phyloP scores from a whole-genome alignment of 2,797 vertebrate genomes.

The Anguilla marmorata region DNA sequence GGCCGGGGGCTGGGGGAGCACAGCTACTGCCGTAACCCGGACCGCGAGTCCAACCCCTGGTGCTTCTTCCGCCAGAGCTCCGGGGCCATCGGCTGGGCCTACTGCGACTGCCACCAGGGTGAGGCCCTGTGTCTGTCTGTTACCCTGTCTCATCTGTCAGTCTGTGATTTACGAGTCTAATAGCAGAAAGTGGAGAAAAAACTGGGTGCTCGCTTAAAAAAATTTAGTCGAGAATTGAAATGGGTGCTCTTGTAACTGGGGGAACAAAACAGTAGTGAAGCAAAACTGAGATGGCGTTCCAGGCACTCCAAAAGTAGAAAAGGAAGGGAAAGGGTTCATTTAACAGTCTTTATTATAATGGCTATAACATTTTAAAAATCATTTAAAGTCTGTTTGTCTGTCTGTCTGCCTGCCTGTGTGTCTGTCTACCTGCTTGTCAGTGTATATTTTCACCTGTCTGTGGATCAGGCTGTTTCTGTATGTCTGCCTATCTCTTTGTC shows the following conservation, averaged over 20 bases:
- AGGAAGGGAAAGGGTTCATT: too few species aligned
- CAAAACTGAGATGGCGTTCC: too few species aligned
- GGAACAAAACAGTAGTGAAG: too few species aligned
- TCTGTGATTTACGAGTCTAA: neutral
- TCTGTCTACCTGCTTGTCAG: slow-evolving; percentile 20
- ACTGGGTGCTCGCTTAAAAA: too few species aligned
- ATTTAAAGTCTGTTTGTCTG: neutral
- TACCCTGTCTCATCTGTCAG: neutral
- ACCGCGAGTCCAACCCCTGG: slow-evolving; percentile 81
- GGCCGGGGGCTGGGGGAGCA: slow-evolving; percentile 83
- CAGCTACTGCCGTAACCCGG: slow-evolving; percentile 87
- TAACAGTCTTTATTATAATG: too few species aligned
- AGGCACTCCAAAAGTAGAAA: too few species aligned
- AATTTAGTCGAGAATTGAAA: too few species aligned
- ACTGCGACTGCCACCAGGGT: slow-evolving; percentile 90
- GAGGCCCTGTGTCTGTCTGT: slow-evolving; percentile 37
- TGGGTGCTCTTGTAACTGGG: too few species aligned
- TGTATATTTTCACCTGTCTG: slow-evolving; percentile 29
- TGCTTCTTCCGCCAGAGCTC: slow-evolving; percentile 86
- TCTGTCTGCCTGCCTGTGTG: too few species aligned
- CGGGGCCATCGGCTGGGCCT: slow-evolving; percentile 84
- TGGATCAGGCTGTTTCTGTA: slow-evolving; percentile 24
- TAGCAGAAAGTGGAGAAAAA: too few species aligned
- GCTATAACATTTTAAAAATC: neutral
- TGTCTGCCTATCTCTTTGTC: slow-evolving; percentile 6